phyloP scores from a whole-genome alignment of 2,888 invertebrate genomes.

The Archaeoteleia sp. region DNA sequence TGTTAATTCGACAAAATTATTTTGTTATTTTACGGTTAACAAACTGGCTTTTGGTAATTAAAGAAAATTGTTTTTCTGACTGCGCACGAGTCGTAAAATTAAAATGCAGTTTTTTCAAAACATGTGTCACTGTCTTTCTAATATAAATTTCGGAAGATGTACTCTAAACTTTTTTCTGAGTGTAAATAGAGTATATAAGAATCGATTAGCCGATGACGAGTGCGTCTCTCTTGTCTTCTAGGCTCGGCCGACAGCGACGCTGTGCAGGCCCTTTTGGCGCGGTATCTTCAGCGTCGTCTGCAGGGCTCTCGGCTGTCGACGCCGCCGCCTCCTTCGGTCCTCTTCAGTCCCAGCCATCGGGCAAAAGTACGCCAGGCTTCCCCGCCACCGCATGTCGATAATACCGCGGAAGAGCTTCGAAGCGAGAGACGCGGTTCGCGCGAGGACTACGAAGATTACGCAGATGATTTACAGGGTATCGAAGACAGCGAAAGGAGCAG shows the following conservation, averaged over 20 bases:
- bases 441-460: slow-evolving; percentile 67
- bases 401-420: slow-evolving; percentile 31
- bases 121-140: too few species aligned
- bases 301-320: slow-evolving; percentile 64
- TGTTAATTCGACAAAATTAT: too few species aligned
- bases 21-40: too few species aligned
- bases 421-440: slow-evolving; percentile 55
- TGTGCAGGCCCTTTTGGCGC: slow-evolving; percentile 65
- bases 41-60: too few species aligned
- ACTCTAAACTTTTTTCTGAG: too few species aligned
- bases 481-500: slow-evolving; percentile 67
- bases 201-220: slow-evolving; percentile 60
- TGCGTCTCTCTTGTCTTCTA: slow-evolving; percentile 62
- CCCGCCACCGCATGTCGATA: slow-evolving; percentile 21
- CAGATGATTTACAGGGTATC: slow-evolving; percentile 66
- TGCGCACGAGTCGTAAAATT: too few species aligned
- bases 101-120: too few species aligned
- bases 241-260: slow-evolving; percentile 65
- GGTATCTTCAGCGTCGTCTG: slow-evolving; percentile 66
- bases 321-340: slow-evolving; percentile 65
- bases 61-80: too few species aligned
- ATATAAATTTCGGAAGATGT: too few species aligned
- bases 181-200: slow-evolving; percentile 45
- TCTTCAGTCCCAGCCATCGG: slow-evolving; percentile 62
- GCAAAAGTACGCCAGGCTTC: slow-evolving; percentile 57